These are phyloP conservation scores for Bucorvus abyssinicus DNA, from an alignment of 2,797 vertebrate species.

Conservation along the genomic window DNA sequence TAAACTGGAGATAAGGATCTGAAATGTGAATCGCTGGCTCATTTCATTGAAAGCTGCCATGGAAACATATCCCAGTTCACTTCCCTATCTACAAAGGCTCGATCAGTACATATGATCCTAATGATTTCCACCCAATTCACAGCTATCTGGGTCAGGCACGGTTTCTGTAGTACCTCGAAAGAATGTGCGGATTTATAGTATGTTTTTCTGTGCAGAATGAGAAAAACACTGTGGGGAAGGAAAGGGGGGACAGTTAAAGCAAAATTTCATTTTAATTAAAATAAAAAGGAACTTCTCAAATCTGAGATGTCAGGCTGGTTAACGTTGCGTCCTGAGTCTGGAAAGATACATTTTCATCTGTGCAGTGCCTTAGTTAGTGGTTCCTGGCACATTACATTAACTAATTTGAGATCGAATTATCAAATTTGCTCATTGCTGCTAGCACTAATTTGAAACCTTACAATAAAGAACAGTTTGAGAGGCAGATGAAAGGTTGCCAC, in stretches of 20 bases:
- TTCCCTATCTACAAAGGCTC: background rate
- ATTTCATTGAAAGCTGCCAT: constrained; percentile 3
- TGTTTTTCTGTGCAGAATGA: background rate
- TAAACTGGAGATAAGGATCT: constrained; percentile 12
- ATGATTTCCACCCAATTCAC: constrained; percentile 40
- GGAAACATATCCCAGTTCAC: constrained; percentile 38
- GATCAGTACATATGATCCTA: constrained; percentile 10
- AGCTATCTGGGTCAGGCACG: background rate
- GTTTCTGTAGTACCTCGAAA: background rate
- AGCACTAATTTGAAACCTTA: constrained; percentile 86
- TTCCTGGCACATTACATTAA: constrained; percentile 81
- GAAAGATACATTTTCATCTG: constrained; percentile 73
- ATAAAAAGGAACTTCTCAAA: constrained; percentile 54
- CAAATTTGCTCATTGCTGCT: constrained; percentile 89
- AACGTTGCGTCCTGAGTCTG: constrained; percentile 67
- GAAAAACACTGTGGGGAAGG: background rate
- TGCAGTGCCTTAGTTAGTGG: constrained; percentile 73
- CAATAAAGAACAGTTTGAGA: constrained; percentile 81
- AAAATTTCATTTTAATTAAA: constrained; percentile 56
- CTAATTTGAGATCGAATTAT: constrained; percentile 90
- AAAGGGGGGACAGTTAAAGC: background rate
- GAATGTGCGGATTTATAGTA: background rate
- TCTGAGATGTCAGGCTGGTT: constrained; percentile 64
- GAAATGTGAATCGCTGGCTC: background rate
- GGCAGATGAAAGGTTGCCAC: constrained; percentile 85